A percentile compares a stretch with the other conserved stretches of the same genome.
phyloP scores from a whole-genome alignment of 2,888 invertebrate genomes.

The Ectropis crepuscularia region DNA sequence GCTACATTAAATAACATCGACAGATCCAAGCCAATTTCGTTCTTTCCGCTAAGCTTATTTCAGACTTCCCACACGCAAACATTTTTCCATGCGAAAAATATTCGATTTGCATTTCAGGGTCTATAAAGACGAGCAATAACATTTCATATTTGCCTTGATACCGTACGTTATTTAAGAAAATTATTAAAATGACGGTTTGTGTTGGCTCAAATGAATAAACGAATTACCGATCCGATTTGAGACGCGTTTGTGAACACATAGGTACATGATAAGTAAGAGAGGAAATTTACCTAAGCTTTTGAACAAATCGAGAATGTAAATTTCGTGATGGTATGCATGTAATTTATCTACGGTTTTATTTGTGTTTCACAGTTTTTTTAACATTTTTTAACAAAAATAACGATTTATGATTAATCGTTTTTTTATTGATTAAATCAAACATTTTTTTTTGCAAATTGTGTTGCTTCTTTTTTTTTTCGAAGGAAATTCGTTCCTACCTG shows the following conservation, averaged over 20 bases:
- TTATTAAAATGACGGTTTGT: slow-evolving; percentile 40
- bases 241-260: slow-evolving; percentile 1
- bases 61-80: slow-evolving; percentile 72
- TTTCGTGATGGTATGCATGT: no score
- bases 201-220: slow-evolving; percentile 13
- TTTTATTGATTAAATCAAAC: no score
- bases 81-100: slow-evolving; percentile 70
- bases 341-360: no score
- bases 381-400: no score
- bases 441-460: no score
- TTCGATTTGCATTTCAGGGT: slow-evolving; percentile 75
- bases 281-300: no score
- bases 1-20: slow-evolving; percentile 80
- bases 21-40: slow-evolving; percentile 78
- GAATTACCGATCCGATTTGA: slow-evolving; percentile 25
- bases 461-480: no score
- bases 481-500: no score
- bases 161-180: slow-evolving; percentile 48
- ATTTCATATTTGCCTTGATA: slow-evolving; percentile 43
- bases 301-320: no score
- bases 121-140: slow-evolving; percentile 58
- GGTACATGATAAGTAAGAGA: no score
- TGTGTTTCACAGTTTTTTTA: no score
- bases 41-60: slow-evolving; percentile 77
- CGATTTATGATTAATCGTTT: no score